Evolutionary conservation across 2,888 invertebrate genomes (phyloP).

Genomic region (Pycnomerus fuliginosus): DNA sequence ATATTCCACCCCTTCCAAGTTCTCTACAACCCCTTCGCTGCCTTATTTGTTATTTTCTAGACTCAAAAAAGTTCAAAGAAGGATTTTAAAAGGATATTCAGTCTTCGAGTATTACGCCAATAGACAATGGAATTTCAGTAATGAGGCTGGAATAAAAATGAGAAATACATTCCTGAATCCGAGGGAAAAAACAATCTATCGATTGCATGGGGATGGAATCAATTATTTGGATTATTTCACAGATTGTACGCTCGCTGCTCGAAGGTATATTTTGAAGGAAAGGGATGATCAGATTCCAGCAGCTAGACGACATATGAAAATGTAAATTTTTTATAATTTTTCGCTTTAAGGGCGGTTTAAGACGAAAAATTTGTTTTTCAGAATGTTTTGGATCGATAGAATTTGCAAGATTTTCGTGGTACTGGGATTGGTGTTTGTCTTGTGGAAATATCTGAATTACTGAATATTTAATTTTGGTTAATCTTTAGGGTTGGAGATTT

Average conservation of each 20-base stretch:
- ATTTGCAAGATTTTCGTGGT: no score
- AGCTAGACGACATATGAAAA: slow-evolving; percentile 74
- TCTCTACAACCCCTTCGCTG: no score
- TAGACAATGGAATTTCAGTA: slow-evolving; percentile 88
- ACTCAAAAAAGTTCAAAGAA: slow-evolving; percentile 82
- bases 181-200: slow-evolving; percentile 65
- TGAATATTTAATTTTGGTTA: no score
- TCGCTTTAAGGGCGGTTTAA: no score
- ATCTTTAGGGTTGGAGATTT: no score
- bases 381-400: no score
- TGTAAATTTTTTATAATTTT: no score
- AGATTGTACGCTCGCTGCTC: slow-evolving; percentile 76
- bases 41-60: no score
- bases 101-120: slow-evolving; percentile 91
- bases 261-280: slow-evolving; percentile 81
- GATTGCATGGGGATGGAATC: slow-evolving; percentile 69
- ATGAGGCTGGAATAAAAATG: slow-evolving; percentile 62
- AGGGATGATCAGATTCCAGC: slow-evolving; percentile 76
- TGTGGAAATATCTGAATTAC: no score
- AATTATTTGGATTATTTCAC: slow-evolving; percentile 81
- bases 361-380: no score
- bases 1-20: no score
- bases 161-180: slow-evolving; percentile 64
- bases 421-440: no score
- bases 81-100: slow-evolving; percentile 82